Evolutionary conservation across 2,888 invertebrate genomes (phyloP), one percentile per base, ranked within the genome.

Genomic region (Lymantria monacha): DNA sequence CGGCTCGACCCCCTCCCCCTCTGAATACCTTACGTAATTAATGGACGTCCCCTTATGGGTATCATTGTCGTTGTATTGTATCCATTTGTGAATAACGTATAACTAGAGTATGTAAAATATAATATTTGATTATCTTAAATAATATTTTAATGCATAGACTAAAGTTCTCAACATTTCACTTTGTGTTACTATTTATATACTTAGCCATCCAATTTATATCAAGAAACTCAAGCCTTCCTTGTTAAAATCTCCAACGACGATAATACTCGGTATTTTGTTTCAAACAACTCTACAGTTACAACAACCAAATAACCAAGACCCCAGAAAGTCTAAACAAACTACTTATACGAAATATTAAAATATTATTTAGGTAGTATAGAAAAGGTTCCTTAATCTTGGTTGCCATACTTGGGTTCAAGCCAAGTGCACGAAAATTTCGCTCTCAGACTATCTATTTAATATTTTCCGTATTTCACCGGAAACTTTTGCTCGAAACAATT

Each of bases 381-480:
- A 22, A 5, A 15, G 30, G 60, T 30, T 59, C 53, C 51, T 50
- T 13, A 31, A 44, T 0, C 10, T 14, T 57, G 54, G 66, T 51
- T 10, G 31, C 2, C 11, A 42, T 41, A 53, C 36, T 56, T 69
- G 66, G 67, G 57, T 1, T 1, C 10, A 9, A 41, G 66, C 66
- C 66, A 69, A 66, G 31, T 66, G 66, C 66, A 66, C 54, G 58
- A 57, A 48, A 69, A 62, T 61, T 69, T 47, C 51, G 60, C 53
- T 53, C 57, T 42, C 49, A 44, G 51, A 49, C 60, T 53, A 57
- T 52, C 52, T 50, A 55, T 56, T 61, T 51, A 45, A 56, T 57
- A 55, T 57, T 60, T 55, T 48, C 51, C 55, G 63, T 57, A 51
- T 53, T 53, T 58, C 7, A 10, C 37, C 42, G 53, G 2, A 48